phyloP scores from a whole-genome alignment of 2,113 vertebrate species.

The Leuciscus idus region DNA sequence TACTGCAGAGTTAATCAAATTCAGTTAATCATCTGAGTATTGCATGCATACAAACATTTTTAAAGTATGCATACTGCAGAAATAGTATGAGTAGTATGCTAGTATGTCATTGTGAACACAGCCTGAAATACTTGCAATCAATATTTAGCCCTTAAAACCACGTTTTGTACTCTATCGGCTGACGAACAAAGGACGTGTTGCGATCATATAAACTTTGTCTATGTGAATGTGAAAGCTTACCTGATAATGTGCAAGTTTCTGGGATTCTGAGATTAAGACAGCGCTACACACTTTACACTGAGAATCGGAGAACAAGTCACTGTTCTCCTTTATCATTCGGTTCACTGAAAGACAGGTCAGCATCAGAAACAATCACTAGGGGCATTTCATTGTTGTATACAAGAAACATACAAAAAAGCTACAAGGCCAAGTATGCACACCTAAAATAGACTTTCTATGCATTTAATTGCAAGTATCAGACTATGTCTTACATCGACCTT shows the following conservation, averaged over 20 bases:
- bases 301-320: constrained; percentile 91
- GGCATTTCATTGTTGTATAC: background rate
- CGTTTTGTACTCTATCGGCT: background rate
- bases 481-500: constrained; percentile 69
- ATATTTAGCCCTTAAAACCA: background rate
- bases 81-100: background rate
- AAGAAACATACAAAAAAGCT: background rate
- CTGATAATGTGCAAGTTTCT: constrained; percentile 97
- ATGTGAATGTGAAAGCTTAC: constrained; percentile 71
- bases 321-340: constrained; percentile 89
- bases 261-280: constrained; percentile 93
- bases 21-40: background rate
- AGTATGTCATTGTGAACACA: background rate
- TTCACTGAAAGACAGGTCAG: constrained; percentile 78
- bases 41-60: background rate
- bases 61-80: background rate
- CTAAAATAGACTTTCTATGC: background rate
- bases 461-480: background rate
- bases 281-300: constrained; percentile 97
- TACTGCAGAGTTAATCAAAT: background rate
- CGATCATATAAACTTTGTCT: background rate
- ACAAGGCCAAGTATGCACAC: background rate
- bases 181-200: background rate
- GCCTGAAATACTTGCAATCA: constrained; percentile 6
- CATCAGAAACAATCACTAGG: background rate